Percentiles rank a stretch among this genome's conserved stretches.
Evolutionary conservation across 2,888 invertebrate species (phyloP).

Genomic region (Nemotelus pantherinus): DNA sequence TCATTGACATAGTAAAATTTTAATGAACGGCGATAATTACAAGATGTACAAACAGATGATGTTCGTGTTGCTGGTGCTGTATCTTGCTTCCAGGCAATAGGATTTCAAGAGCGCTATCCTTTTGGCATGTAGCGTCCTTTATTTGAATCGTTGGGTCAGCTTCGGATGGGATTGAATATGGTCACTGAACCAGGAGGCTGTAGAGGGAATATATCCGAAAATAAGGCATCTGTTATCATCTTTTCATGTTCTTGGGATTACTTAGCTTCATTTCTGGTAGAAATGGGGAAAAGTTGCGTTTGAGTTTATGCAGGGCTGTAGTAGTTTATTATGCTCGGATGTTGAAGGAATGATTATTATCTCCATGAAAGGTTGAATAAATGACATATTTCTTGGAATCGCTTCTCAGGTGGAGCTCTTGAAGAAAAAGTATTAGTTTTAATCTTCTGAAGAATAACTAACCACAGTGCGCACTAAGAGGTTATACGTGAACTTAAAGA

Average conservation of each 20-base stretch:
- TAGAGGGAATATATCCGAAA: neutral
- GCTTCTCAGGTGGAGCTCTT: neutral
- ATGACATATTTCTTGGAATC: neutral
- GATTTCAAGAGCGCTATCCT: neutral
- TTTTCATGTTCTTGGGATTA: slow-evolving; percentile 3
- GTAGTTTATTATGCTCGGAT: neutral
- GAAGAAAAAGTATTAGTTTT: neutral
- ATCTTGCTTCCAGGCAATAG: too few species aligned
- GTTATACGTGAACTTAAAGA: too few species aligned
- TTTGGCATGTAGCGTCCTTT: neutral
- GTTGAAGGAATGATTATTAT: neutral
- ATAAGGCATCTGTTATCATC: neutral
- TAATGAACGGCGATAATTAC: slow-evolving; percentile 19
- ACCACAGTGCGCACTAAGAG: too few species aligned
- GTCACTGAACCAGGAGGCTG: neutral
- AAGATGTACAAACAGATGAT: slow-evolving; percentile 15
- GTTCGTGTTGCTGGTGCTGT: neutral
- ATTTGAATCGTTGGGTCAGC: neutral
- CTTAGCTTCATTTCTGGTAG: neutral
- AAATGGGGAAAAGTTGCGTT: neutral
- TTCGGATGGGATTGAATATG: too few species aligned
- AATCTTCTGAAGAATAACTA: neutral
- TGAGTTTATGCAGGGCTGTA: too few species aligned
- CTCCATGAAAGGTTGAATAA: neutral
- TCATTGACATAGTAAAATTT: slow-evolving; percentile 31